phyloP scores from a whole-genome alignment of 2,888 invertebrate genomes.

The Ichneumon xanthorius region DNA sequence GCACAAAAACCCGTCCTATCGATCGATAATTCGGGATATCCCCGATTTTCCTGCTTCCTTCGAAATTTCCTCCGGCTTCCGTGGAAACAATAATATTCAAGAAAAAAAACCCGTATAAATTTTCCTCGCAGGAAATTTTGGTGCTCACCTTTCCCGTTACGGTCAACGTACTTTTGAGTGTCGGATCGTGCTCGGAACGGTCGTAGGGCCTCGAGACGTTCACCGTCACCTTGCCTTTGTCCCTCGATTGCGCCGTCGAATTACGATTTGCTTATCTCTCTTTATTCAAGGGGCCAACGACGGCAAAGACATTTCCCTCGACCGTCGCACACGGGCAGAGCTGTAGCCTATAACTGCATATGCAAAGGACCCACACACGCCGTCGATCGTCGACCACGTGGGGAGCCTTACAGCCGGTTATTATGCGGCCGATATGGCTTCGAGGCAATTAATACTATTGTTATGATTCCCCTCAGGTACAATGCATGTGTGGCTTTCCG shows the following conservation, averaged over 20 bases:
- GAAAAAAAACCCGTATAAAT: neutral
- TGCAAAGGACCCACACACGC: slow-evolving; percentile 24
- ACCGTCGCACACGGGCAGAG: neutral
- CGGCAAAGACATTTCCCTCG: slow-evolving; percentile 30
- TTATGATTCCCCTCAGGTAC: slow-evolving; percentile 81
- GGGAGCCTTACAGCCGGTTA: slow-evolving; percentile 75
- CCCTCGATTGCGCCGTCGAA: slow-evolving; percentile 10
- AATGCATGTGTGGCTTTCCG: slow-evolving; percentile 74
- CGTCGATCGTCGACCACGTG: slow-evolving; percentile 51
- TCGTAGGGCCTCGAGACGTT: neutral
- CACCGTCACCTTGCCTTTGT: neutral
- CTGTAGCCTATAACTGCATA: neutral
- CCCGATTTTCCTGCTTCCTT: slow-evolving; percentile 21
- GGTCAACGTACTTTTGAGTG: neutral
- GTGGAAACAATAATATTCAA: neutral
- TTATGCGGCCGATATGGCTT: slow-evolving; percentile 82
- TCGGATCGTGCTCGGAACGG: neutral
- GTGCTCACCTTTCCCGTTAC: neutral
- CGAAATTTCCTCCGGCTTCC: slow-evolving; percentile 6
- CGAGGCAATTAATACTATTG: slow-evolving; percentile 83
- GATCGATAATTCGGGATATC: slow-evolving; percentile 19
- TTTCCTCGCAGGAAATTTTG: neutral
- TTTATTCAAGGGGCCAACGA: slow-evolving; percentile 22
- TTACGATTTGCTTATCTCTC: neutral
- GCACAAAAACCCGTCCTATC: neutral